Base-by-base conservation (phyloP, 2,888 invertebrate species). In the Coelopa pilipes region DNA sequence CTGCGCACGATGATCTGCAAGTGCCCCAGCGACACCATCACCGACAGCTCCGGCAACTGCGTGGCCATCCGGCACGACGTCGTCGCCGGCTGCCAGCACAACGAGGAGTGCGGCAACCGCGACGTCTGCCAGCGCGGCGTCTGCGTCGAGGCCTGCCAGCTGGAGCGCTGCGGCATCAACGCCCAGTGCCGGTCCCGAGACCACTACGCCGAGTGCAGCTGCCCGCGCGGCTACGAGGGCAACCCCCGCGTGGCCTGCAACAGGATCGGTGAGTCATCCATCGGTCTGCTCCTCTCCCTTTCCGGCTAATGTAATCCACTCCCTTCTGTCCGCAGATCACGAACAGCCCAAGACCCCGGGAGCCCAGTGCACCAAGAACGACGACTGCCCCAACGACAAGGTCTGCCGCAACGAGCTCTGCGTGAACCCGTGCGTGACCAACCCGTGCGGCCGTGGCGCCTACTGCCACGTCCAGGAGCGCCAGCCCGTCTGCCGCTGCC, bases 1-100 rank as follows among this genome's bases (percentile, higher is more conserved):
- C 87, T 96, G 77, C 91, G 95, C 70, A 95, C 96, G 0, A 92
- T 96, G 80, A 93, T 96, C 80, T 96, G 96, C 84, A 92, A 93
- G 82, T 97, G 96, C 87, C 94, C 95, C 17, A 90, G 93, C 57
- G 95, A 96, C 76, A 94, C 93, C 0, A 90, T 94, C 62, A 91
- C 92, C 0, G 93, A 94, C 78, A 90, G 89, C 9, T 92, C 92
- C 72, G 93, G 93, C 78, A 91, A 92, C 77, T 96, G 96, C 85
- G 90, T 91, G 77, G 85, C 89, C 34, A 90, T 90, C 45, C 90
- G 89, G 57, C 88, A 89, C 74, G 89, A 89, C 76, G 88, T 90
- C 3, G 84, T 88, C 76, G 85, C 88, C 3, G 91, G 93, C 80
- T 96, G 96, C 82, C 90, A 90, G 68, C 88, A 89, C 0, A 94